Evolutionary conservation across 2,888 invertebrate species (phyloP), one percentile per base, ranked within the genome.

Genomic region (Petrolisthes manimaculis): DNA sequence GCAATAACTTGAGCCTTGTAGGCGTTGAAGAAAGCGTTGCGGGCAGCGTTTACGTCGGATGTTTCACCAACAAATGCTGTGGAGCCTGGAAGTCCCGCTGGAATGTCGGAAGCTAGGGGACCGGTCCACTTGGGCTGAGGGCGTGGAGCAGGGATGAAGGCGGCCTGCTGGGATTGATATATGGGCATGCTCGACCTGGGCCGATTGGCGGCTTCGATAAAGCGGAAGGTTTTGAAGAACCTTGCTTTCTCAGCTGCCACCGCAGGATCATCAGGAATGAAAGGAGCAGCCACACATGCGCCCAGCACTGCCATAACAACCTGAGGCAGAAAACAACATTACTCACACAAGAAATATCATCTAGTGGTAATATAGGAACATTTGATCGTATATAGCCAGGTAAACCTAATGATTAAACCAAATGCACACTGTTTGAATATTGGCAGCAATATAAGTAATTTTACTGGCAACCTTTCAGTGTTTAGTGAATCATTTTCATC

Each of bases 231-330:
- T 55, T 83, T 78, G 82, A 87, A 85, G 87, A 89, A 89, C 37
- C 89, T 84, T 14, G 87, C 89, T 79, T 87, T 87, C 80, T 89
- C 89, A 67, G 90, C 90, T 83, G 85, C 88, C 61, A 90, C 88
- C 37, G 83, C 86, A n/a, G 88, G 88, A 37, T 85, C 88, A 88
- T 88, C 88, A 74, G 61, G 77, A 71, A 90, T 83, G 74, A 80
- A 69, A 83, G 90, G 83, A 74, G 53, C 21, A 54, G 90, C 90
- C 74, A 81, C 88, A 67, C 79, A 78, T 56, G 84, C 83, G 55
- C 90, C 90, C 83, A 90, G 53, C 90, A 90, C 85, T 90, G 90
- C 88, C 90, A 90, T 77, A 61, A 86, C 61, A 90, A 90, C 88
- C 90, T 90, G 88, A 5, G 77, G 54, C 21, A 1, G 24, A 8